Conservation (phyloP, 35 echinoderm and acorn worm species). For the Apostichopus japonicus region DNA sequence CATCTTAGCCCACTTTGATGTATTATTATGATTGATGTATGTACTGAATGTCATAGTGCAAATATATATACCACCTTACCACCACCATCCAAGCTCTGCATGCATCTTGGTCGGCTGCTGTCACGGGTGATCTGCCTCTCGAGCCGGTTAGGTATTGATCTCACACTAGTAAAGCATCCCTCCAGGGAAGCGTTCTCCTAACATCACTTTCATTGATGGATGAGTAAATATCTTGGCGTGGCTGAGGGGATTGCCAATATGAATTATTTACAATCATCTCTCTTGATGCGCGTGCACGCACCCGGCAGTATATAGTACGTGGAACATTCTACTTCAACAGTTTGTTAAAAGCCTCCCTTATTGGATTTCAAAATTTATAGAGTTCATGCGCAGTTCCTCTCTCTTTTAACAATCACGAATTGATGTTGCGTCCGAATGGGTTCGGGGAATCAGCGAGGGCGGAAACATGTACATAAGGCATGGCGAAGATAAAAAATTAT, state of each 20-base stretch:
- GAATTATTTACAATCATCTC: constrained; percentile 17
- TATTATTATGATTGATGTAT: constrained; percentile 32
- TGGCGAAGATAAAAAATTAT: too few relatives aligned
- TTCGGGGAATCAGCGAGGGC: too few relatives aligned
- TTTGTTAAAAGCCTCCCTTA: background rate
- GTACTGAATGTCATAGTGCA: constrained; percentile 43
- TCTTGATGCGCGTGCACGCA: background rate
- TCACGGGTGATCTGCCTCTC: constrained; percentile 11
- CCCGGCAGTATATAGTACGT: background rate
- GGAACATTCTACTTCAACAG: background rate
- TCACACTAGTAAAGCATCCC: background rate
- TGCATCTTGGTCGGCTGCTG: background rate
- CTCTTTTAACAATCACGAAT: too few relatives aligned
- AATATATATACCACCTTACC: background rate
- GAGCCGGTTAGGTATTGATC: constrained; percentile 39
- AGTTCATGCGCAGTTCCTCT: too few relatives aligned
- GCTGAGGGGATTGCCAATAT: background rate
- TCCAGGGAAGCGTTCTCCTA: constrained; percentile 22
- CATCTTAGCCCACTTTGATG: background rate
- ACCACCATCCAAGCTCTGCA: background rate
- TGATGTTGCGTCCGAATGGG: too few relatives aligned
- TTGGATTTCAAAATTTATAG: background rate
- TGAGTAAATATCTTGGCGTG: constrained; percentile 1
- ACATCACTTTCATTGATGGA: constrained; percentile 33
- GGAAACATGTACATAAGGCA: too few relatives aligned